These are phyloP conservation scores for Barypeithes pellucidus DNA, from an alignment of 2,888 invertebrate genomes.

Conservation along the genomic window DNA sequence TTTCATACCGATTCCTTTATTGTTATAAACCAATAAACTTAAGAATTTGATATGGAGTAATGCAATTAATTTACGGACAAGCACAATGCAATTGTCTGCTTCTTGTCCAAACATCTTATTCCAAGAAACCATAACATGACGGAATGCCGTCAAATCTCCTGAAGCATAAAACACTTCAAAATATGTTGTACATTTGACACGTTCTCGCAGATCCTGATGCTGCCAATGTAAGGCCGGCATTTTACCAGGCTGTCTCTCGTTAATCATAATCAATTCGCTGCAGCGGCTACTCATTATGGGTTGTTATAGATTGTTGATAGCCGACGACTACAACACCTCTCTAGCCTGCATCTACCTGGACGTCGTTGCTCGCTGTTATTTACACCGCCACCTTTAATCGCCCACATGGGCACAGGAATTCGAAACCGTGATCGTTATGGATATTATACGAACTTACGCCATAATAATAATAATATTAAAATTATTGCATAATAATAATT, in stretches of 20 bases:
- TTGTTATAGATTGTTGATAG: constrained; percentile 70
- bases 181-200: constrained; percentile 35
- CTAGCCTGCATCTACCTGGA: constrained; percentile 51
- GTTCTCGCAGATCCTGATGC: constrained; percentile 36
- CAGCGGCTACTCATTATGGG: constrained; percentile 70
- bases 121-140: too few relatives aligned
- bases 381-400: constrained; percentile 60
- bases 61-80: too few relatives aligned
- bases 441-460: not conserved
- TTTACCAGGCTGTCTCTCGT: constrained; percentile 59
- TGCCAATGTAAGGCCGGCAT: constrained; percentile 41
- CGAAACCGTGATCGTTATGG: constrained; percentile 25
- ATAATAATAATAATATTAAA: too few relatives aligned
- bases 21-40: too few relatives aligned
- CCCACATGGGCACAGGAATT: constrained; percentile 57
- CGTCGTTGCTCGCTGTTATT: constrained; percentile 56
- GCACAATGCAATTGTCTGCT: too few relatives aligned
- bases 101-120: too few relatives aligned
- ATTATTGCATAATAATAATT: too few relatives aligned
- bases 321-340: constrained; percentile 57
- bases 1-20: too few relatives aligned
- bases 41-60: too few relatives aligned
- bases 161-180: constrained; percentile 4
- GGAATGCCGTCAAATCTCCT: not conserved
- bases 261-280: constrained; percentile 70